Base-by-base conservation (phyloP, 2,888 invertebrate species). In the Anthophora plumipes region DNA sequence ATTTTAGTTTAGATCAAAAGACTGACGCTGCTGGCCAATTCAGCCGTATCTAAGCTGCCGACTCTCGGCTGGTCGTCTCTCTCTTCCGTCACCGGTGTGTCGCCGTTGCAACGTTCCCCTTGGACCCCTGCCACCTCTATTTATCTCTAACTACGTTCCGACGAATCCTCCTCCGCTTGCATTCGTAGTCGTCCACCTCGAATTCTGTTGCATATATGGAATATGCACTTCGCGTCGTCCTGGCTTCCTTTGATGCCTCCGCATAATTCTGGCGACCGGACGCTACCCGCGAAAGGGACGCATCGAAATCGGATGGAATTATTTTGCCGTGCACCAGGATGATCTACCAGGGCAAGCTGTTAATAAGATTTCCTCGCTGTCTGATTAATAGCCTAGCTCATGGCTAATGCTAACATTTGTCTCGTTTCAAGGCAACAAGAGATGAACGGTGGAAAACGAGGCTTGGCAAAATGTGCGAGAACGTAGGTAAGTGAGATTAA, bases 1-100 rank as follows among this genome's bases (percentile, higher is more conserved):
- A 92, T 92, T 92, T 92, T 92, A 92, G 92, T 92, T 92, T 86
- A 92, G 91, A 92, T 92, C 92, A 92, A 92, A 92, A 92, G 92
- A 92, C 91, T 90, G 89, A 73, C 85, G 86, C 85, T 81, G 81
- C 89, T 88, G 87, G 91, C 89, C 92, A 92, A 92, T 92, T 91
- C 92, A 91, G 88, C 92, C 92, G 92, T 92, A 90, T 83, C 89
- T 91, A 91, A 92, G 88, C 89, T 79, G 86, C 59, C 82, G 82
- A 67, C 75, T 76, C 79, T 77, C 74, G 61, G 37, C 70, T 57
- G 64, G n/a, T 54, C 55, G 68, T 57, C 54, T 81, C 72, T 64
- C 70, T 54, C 74, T 68, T 57, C 59, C 55, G 8, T 72, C 71
- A 63, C 9, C 55, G 25, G 64, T 59, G 22, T 5, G 17, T n/a